phyloP scores from a whole-genome alignment of 2,113 vertebrate species.

The Prionailurus viverrinus region DNA sequence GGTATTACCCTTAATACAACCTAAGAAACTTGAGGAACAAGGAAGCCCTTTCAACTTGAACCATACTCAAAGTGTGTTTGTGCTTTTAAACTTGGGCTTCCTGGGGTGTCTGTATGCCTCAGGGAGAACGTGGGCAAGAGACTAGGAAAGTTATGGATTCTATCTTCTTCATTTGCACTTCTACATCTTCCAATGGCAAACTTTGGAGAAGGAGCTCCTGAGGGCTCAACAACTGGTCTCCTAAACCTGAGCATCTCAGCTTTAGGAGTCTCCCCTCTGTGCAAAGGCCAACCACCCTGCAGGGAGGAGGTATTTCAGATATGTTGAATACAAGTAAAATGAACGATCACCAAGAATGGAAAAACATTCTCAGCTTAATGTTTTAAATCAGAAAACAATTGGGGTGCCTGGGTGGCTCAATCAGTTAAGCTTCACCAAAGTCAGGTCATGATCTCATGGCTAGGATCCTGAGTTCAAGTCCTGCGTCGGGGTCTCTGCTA shows the following conservation, averaged over 20 bases:
- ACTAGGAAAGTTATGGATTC: conserved; percentile 66
- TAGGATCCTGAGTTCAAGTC: too few relatives aligned
- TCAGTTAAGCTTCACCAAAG: too few relatives aligned
- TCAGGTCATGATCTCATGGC: too few relatives aligned
- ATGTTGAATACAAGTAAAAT: conserved; percentile 43
- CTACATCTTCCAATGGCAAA: conserved; percentile 3
- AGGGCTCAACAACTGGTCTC: not conserved
- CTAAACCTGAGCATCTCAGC: conserved; percentile 54
- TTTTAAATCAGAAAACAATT: conserved; percentile 58
- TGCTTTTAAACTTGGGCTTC: conserved; percentile 36
- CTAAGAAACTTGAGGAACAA: conserved; percentile 36
- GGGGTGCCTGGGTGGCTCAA: too few relatives aligned
- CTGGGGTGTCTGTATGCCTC: not conserved
- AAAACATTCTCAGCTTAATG: not conserved
- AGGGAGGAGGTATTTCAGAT: not conserved
- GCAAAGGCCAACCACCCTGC: not conserved
- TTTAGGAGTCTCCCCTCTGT: not conserved
- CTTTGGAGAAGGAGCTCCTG: not conserved
- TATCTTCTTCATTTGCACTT: conserved; percentile 52
- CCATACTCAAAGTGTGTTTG: conserved; percentile 56
- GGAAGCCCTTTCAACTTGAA: conserved; percentile 66
- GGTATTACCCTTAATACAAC: conserved; percentile 48
- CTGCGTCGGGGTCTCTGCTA: too few relatives aligned
- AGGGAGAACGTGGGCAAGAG: not conserved
- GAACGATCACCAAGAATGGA: not conserved